Conservation (phyloP, 2,113 vertebrate species). For the Eira barbara region DNA sequence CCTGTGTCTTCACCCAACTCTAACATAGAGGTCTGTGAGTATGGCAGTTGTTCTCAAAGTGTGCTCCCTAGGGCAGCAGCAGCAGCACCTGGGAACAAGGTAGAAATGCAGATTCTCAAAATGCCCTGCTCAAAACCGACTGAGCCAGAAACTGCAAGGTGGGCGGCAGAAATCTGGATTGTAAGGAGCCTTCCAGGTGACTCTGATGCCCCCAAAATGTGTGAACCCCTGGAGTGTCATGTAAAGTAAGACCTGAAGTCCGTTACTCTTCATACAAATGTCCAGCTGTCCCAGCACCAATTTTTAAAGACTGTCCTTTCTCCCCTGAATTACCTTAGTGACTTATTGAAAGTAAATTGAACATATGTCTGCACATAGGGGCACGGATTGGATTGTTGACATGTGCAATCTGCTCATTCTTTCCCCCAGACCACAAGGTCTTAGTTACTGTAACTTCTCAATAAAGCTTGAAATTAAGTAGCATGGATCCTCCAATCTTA, state of each 20-base stretch:
- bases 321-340: not conserved
- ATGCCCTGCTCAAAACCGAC: not conserved
- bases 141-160: not conserved
- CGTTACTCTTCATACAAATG: not conserved
- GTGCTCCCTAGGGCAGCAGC: not conserved
- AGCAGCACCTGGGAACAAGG: not conserved
- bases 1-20: not conserved
- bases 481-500: accelerated
- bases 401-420: not conserved
- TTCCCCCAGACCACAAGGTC: not conserved
- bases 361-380: accelerated
- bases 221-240: accelerated
- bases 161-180: not conserved
- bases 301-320: not conserved
- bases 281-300: not conserved
- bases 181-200: not conserved
- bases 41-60: not conserved
- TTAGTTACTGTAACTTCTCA: not conserved
- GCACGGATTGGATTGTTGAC: too few species aligned
- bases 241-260: accelerated
- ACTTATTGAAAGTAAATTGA: not conserved
- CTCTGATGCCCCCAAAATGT: accelerated
- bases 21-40: accelerated
- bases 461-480: not conserved
- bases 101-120: not conserved